Evolutionary conservation across 2,888 invertebrate species (phyloP).

Genomic region (Rhyacophila evoluta): DNA sequence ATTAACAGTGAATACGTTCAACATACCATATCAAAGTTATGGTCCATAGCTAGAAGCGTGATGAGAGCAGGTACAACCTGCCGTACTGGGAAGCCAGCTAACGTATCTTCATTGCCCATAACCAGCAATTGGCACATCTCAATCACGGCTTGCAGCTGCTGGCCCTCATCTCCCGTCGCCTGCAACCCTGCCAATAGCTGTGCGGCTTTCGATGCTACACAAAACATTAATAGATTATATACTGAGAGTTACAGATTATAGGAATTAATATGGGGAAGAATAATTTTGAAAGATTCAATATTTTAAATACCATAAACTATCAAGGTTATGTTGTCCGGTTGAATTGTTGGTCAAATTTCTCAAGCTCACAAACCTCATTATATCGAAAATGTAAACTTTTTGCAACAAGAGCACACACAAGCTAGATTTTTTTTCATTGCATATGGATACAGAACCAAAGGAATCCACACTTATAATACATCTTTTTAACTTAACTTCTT

Average conservation of each 20-base stretch:
- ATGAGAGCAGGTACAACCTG: constrained; percentile 97
- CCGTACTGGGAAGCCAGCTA: constrained; percentile 98
- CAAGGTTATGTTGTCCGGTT: too few species aligned
- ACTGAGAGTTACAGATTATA: neutral
- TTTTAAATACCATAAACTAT: too few species aligned
- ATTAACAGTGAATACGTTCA: neutral
- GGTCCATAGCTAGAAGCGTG: constrained; percentile 92
- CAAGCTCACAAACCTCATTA: too few species aligned
- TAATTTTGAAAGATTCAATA: too few species aligned
- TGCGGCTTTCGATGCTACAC: constrained; percentile 88
- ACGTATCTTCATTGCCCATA: constrained; percentile 98
- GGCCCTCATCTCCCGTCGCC: constrained; percentile 94
- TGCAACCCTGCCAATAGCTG: constrained; percentile 92
- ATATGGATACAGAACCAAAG: too few species aligned
- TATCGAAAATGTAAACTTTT: too few species aligned
- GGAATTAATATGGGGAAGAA: too few species aligned
- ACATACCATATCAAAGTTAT: constrained; percentile 96
- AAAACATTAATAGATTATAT: constrained; percentile 15
- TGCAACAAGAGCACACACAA: too few species aligned
- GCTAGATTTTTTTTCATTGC: too few species aligned
- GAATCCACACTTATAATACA: too few species aligned
- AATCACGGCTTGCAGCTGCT: constrained; percentile 95
- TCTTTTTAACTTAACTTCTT: too few species aligned
- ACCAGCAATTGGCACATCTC: constrained; percentile 99
- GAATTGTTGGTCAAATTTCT: too few species aligned